phyloP scores from a whole-genome alignment of 2,113 vertebrate species.

The Xiphorhynchus elegans region DNA sequence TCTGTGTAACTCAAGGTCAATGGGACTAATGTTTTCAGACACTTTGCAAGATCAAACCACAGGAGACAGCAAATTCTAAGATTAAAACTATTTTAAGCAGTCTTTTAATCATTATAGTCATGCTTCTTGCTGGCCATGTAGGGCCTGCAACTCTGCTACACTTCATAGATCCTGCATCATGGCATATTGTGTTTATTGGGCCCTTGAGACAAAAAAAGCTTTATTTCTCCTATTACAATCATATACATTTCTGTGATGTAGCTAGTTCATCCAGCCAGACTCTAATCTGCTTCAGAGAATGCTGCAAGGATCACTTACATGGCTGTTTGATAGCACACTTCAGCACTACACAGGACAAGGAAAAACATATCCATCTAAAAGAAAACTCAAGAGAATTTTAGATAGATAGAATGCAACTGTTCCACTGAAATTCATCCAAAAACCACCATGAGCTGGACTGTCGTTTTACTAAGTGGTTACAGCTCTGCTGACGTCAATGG shows the following conservation, averaged over 20 bases:
- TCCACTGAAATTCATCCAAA: not conserved
- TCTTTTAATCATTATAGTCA: not conserved
- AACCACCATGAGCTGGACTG: not conserved
- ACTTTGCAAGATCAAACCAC: not conserved
- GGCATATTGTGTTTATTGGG: fast-evolving
- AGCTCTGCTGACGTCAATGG: constrained; percentile 27
- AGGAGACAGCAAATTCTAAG: not conserved
- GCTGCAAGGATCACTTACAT: not conserved
- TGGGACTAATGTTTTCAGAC: not conserved
- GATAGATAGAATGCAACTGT: not conserved
- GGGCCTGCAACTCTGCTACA: fast-evolving
- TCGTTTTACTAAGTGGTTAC: not conserved
- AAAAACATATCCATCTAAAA: not conserved
- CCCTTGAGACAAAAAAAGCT: not conserved
- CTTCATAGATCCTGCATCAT: not conserved
- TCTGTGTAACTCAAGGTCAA: not conserved
- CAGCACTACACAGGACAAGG: not conserved
- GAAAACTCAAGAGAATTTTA: not conserved
- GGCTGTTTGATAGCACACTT: not conserved
- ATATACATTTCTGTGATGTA: not conserved
- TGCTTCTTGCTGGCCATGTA: not conserved
- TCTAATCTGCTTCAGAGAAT: not conserved
- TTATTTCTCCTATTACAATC: not conserved
- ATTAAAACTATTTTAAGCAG: not conserved
- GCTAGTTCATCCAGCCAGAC: not conserved